phyloP scores from a whole-genome alignment of 1,140 invertebrate genomes.

The Drosophila obscura region DNA sequence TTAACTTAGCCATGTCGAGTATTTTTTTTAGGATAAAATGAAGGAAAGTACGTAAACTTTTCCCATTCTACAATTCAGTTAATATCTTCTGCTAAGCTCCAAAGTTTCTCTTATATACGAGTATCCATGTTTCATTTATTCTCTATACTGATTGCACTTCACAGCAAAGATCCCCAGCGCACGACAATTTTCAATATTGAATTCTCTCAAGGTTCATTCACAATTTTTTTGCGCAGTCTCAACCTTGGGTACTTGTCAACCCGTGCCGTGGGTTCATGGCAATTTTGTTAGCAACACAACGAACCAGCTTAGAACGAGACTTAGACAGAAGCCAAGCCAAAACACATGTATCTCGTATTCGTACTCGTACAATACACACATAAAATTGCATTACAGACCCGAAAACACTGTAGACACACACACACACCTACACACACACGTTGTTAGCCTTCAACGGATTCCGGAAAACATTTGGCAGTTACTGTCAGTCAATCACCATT shows the following conservation, averaged over 20 bases:
- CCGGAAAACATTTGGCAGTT: conserved; percentile 69
- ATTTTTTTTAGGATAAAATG: too few relatives aligned
- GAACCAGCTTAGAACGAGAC: conserved; percentile 45
- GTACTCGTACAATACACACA: conserved; percentile 7
- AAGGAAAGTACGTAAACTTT: too few relatives aligned
- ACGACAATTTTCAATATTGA: not conserved
- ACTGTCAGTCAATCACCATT: conserved; percentile 79
- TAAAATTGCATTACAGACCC: conserved; percentile 41
- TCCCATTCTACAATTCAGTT: too few relatives aligned
- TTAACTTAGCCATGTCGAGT: too few relatives aligned
- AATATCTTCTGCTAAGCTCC: too few relatives aligned
- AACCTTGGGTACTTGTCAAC: conserved; percentile 28
- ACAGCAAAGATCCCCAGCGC: not conserved
- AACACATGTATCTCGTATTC: conserved; percentile 13
- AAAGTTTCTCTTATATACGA: too few relatives aligned
- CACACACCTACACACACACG: conserved; percentile 13
- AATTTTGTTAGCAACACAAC: conserved; percentile 16
- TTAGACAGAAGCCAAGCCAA: conserved; percentile 37
- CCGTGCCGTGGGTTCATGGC: conserved; percentile 41
- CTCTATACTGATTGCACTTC: too few relatives aligned
- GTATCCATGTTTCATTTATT: too few relatives aligned
- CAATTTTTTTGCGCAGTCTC: conserved; percentile 4
- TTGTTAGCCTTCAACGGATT: conserved; percentile 5
- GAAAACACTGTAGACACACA: conserved; percentile 3
- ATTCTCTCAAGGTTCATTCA: not conserved